phyloP scores from a whole-genome alignment of 2,888 invertebrate species.

The Xanthorhoe spadicearia region DNA sequence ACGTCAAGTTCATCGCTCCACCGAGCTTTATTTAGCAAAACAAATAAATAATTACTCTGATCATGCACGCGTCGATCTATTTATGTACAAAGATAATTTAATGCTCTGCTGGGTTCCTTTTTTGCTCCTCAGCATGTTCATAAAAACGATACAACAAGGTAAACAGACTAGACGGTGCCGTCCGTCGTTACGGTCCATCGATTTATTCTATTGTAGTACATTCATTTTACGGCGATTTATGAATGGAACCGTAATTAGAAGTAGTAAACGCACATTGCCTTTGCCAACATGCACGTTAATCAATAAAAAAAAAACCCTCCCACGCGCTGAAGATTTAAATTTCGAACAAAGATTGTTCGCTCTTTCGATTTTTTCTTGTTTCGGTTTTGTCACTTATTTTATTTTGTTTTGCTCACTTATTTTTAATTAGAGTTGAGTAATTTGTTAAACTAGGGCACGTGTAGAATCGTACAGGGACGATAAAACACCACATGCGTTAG shows the following conservation, averaged over 20 bases:
- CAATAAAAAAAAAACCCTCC: slow-evolving; percentile 38
- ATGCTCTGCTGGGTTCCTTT: slow-evolving; percentile 59
- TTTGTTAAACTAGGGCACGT: slow-evolving; percentile 55
- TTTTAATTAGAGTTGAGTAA: slow-evolving; percentile 33
- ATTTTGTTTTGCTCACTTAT: slow-evolving; percentile 16
- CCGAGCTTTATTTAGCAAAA: slow-evolving; percentile 77
- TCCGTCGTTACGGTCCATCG: slow-evolving; percentile 70
- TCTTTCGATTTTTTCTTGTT: slow-evolving; percentile 16
- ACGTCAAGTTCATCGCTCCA: slow-evolving; percentile 76
- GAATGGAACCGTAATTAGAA: slow-evolving; percentile 70
- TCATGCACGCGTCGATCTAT: slow-evolving; percentile 71
- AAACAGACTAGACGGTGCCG: slow-evolving; percentile 72
- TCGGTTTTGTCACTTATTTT: not conserved
- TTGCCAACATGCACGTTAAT: slow-evolving; percentile 39
- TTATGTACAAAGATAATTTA: slow-evolving; percentile 69
- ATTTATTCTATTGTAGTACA: slow-evolving; percentile 67
- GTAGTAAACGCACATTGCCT: slow-evolving; percentile 46
- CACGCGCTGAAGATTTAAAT: slow-evolving; percentile 42
- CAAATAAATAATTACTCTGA: slow-evolving; percentile 78
- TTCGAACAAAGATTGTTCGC: slow-evolving; percentile 38
- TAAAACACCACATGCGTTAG: slow-evolving; percentile 45
- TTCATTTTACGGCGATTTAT: slow-evolving; percentile 66
- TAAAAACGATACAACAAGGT: slow-evolving; percentile 64
- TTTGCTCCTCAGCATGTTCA: slow-evolving; percentile 55
- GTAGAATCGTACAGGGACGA: slow-evolving; percentile 43